Conservation (phyloP, 2,888 invertebrate species). For the Palloptera scutellata region DNA sequence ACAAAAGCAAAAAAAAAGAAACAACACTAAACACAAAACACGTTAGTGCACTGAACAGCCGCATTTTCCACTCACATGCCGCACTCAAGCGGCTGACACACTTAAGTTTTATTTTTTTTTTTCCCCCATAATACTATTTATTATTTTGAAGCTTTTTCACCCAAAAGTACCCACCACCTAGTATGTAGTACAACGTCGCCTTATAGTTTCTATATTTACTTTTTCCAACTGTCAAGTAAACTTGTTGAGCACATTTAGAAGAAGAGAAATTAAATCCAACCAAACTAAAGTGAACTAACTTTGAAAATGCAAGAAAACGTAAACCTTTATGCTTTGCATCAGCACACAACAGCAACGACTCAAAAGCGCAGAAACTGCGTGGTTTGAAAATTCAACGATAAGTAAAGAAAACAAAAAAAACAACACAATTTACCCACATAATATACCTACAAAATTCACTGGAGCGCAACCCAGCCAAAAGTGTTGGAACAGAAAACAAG, state of each 20-base stretch:
- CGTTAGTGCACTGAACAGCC: conserved; percentile 3
- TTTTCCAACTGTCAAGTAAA: conserved; percentile 17
- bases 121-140: background rate
- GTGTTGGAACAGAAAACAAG: background rate
- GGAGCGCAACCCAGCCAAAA: conserved; percentile 9
- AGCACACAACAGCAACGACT: background rate
- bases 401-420: conserved; percentile 4
- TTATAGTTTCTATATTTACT: no score
- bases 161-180: no score
- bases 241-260: conserved; percentile 5
- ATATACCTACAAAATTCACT: conserved; percentile 8
- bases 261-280: background rate
- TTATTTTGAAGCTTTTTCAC: background rate
- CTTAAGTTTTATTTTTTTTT: conserved; percentile 9
- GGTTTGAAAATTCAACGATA: conserved; percentile 12
- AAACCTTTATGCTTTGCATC: background rate
- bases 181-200: no score
- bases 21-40: background rate
- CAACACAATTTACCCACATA: background rate
- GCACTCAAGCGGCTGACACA: conserved; percentile 16
- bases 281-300: background rate
- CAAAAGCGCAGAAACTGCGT: conserved; percentile 2
- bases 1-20: no score
- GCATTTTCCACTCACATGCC: background rate
- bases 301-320: conserved; percentile 6